Evolutionary conservation across 2,113 vertebrate genomes (phyloP), one percentile per base, ranked within the genome.

Genomic region (Platysternon megacephalum): DNA sequence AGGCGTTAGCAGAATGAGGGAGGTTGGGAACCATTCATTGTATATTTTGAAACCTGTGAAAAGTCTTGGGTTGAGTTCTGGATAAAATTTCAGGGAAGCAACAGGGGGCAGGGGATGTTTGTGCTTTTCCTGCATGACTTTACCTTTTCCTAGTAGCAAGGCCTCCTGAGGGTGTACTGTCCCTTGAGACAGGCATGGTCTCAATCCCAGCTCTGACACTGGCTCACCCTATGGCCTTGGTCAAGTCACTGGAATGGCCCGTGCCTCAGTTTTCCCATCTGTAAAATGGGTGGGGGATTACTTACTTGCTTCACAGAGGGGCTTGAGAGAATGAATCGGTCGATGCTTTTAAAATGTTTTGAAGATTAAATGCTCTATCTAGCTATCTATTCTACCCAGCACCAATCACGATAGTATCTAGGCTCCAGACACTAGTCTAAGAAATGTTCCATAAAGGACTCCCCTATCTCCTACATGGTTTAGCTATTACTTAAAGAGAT

Each of bases 361-460:
- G 11, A 35, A 8, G 4, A 0, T 24, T 2, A 51, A 13, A 29
- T 16, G 39, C 22, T 44, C 26, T 29, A 46, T 16, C 42, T 78
- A 72, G 8, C 65, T 78, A 16, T 28, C 42, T 78, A 28, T 14
- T 29, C 74, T 46, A 78, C 42, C 11, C 11, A 46, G 74, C 74
- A 78, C 42, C 74, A 29, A 46, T 28, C 22, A 26, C 24, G 14
- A 16, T 26, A 19, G 3, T 13, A 39, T 32, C 22, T 49, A 21
- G n/a, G 28, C 26, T 5, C 24, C 10, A 3, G 0, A 5, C 0
- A 3, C 2, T 2, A 56, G 17, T 17, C 72, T 53, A 51, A 39
- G 53, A 81, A 3, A 65, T 2, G 13, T 84, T 21, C 26, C 42
- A 4, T 76, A 46, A 12, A 76, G 74, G 42, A 76, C 6, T 44